These are phyloP conservation scores for Pseudomugil tenellus DNA, from an alignment of 2,797 vertebrate species.

Conservation along the genomic window DNA sequence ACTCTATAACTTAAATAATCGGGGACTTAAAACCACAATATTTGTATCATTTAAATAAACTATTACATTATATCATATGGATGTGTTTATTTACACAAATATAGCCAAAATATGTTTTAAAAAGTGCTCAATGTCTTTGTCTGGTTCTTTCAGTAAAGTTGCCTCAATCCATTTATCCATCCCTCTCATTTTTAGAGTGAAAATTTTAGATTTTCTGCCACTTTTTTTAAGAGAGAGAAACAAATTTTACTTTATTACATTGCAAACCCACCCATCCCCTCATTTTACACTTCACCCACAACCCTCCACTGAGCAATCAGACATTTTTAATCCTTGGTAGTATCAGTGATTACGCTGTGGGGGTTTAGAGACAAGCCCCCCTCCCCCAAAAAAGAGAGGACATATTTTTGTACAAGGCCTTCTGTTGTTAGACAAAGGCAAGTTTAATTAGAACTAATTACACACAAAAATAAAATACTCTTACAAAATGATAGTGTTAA, in stretches of 20 bases:
- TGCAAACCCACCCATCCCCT: neutral
- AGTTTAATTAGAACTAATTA: conserved; percentile 94
- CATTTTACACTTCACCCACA: neutral
- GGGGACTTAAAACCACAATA: neutral
- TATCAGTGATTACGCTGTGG: conserved; percentile 1
- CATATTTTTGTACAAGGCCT: conserved; percentile 65
- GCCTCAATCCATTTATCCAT: neutral
- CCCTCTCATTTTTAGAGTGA: too few species aligned
- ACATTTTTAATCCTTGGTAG: conserved; percentile 19
- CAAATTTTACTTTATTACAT: neutral
- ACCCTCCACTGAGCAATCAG: conserved; percentile 21
- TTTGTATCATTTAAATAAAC: neutral
- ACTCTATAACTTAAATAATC: neutral
- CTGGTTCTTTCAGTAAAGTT: neutral
- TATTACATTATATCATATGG: neutral
- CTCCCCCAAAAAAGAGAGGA: conserved; percentile 23
- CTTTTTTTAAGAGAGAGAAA: neutral
- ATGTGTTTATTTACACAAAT: neutral
- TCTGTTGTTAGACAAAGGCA: conserved; percentile 82
- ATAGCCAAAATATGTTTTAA: too few species aligned
- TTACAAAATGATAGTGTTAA: conserved; percentile 88
- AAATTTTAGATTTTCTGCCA: neutral
- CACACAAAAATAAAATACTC: conserved; percentile 91
- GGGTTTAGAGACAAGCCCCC: conserved; percentile 5
- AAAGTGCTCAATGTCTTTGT: neutral